Conservation (phyloP, 2,888 invertebrate genomes). For the Cheilosia variabilis region DNA sequence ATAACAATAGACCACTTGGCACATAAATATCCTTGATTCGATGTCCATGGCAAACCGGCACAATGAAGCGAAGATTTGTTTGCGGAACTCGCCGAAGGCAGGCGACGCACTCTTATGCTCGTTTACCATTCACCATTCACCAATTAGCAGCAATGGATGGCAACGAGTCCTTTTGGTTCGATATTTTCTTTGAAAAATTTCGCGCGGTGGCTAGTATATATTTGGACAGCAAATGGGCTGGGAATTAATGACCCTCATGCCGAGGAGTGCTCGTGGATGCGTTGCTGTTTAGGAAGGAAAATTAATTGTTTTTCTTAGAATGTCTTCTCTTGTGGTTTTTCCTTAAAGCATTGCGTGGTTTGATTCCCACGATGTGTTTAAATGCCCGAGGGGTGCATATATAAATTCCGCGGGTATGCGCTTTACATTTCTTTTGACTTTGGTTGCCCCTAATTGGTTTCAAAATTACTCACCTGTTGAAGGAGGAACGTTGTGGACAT, state of each 20-base stretch:
- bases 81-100: slow-evolving; percentile 59
- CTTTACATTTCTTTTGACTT: slow-evolving; percentile 15
- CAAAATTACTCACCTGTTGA: slow-evolving; percentile 21
- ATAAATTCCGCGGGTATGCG: slow-evolving; percentile 17
- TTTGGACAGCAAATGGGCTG: slow-evolving; percentile 68
- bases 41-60: slow-evolving; percentile 53
- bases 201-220: slow-evolving; percentile 57
- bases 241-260: slow-evolving; percentile 69
- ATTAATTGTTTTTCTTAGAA: slow-evolving; percentile 49
- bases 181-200: slow-evolving; percentile 23
- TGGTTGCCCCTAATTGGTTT: neutral
- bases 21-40: slow-evolving; percentile 70
- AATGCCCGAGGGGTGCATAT: slow-evolving; percentile 7
- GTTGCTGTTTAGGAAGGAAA: slow-evolving; percentile 46
- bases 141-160: slow-evolving; percentile 69
- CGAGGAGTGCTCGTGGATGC: slow-evolving; percentile 19
- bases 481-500: neutral
- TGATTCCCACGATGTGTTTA: slow-evolving; percentile 45
- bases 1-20: slow-evolving; percentile 44
- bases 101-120: slow-evolving; percentile 14
- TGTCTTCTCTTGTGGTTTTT: neutral
- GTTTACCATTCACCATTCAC: slow-evolving; percentile 53
- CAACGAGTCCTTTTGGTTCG: slow-evolving; percentile 38
- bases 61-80: slow-evolving; percentile 66
- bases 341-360: neutral